Base-by-base conservation (phyloP, 2,888 invertebrate species). In the Eupithecia subumbrata region DNA sequence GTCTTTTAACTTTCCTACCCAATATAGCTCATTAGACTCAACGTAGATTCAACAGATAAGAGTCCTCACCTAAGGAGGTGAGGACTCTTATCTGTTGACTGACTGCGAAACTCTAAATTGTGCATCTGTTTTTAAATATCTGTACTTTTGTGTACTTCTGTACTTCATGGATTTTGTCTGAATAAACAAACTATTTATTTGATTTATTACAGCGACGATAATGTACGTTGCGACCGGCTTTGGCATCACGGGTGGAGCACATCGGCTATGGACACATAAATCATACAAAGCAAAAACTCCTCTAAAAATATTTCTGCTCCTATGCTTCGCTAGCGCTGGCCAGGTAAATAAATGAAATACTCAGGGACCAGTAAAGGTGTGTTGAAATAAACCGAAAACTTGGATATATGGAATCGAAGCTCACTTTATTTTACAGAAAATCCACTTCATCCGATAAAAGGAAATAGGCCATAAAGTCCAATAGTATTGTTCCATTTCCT, bases 191-290 rank as follows among this genome's bases (percentile, higher is more conserved):
- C 16, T 48, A 5, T 7, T n/a, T 5, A n/a, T 52, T n/a, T 52
- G 18, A n/a, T 37, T 40, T 22, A 43, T 45, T 45, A 14, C 68
- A 96, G 96, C 95, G 72, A 85, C 93, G 37, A 85, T 96, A 30
- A 95, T 96, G 90, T 96, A 96, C 78, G 91, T 95, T 67, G 90
- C 95, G 3, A 95, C 95, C 76, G 97, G 96, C 45, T 96, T 97
- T 82, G 96, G 97, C 30, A 96, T 97, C 64, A 97, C 97, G 0
- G 97, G 96, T 3, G 97, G 97, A n/a, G 97, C 96, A 1, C 97
- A 97, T 88, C 92, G 97, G 70, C 90, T 96, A 63, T 97, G 96
- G 96, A 96, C 96, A 45, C 97, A 97, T 89, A 95, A 95, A 85
- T 92, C 96, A n/a, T 97, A 95, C 86, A 97, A 97, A 90, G 97